Conservation (phyloP, 2,888 invertebrate species). For the Drosophila algonquin region DNA sequence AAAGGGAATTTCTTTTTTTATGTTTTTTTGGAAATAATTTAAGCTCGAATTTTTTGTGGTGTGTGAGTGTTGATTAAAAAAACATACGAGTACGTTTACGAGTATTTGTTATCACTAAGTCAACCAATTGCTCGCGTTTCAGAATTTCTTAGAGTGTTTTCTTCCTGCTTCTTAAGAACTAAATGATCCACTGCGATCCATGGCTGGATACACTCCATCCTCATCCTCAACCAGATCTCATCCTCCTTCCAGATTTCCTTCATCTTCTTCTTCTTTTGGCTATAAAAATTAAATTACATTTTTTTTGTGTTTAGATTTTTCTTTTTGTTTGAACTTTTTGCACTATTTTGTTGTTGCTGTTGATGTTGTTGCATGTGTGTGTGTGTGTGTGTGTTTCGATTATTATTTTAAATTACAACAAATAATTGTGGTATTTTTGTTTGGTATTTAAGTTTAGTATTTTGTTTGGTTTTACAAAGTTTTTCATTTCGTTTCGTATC, state of each 20-base stretch:
- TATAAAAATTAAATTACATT: slow-evolving; percentile 82
- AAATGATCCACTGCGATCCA: slow-evolving; percentile 48
- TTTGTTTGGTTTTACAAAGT: slow-evolving; percentile 62
- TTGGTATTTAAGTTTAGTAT: slow-evolving; percentile 43
- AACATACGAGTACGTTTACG: slow-evolving; percentile 9
- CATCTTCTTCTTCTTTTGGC: slow-evolving; percentile 75
- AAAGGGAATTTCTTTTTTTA: slow-evolving; percentile 5
- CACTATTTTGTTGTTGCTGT: slow-evolving; percentile 66
- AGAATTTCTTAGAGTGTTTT: slow-evolving; percentile 43
- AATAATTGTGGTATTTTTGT: slow-evolving; percentile 54
- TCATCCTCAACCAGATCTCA: slow-evolving; percentile 1
- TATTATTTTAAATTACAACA: slow-evolving; percentile 61
- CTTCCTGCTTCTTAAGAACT: slow-evolving; percentile 65
- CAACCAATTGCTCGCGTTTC: slow-evolving; percentile 38
- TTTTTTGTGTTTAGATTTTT: slow-evolving; percentile 46
- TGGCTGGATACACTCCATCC: too few relatives aligned
- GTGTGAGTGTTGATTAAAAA: slow-evolving; percentile 48
- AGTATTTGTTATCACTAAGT: slow-evolving; percentile 37
- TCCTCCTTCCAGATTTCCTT: slow-evolving; percentile 27
- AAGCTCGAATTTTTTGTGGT: slow-evolving; percentile 72
- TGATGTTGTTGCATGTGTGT: slow-evolving; percentile 40
- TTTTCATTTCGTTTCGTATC: slow-evolving; percentile 52
- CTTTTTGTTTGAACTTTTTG: slow-evolving; percentile 63
- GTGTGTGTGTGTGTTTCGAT: slow-evolving; percentile 38
- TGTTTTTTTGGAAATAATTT: slow-evolving; percentile 61